Base-by-base conservation (phyloP, 2,888 invertebrate species). In the Cosmopolites sordidus region DNA sequence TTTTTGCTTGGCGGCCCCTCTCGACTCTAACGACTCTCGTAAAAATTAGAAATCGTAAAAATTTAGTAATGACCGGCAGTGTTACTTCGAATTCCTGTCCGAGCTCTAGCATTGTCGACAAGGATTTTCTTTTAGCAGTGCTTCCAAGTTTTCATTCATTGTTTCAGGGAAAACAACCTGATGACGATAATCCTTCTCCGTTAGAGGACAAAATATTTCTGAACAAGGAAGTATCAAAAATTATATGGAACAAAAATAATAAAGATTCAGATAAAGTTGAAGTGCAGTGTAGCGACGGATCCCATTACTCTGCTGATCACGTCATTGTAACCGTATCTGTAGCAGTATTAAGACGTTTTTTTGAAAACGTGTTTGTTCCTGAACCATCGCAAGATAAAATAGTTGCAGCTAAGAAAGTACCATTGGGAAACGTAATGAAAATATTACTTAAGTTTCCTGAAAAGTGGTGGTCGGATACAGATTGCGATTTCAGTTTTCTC, bases 291-390 rank as follows among this genome's bases (percentile, higher is more conserved):
- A 66, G 67, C 15, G 82, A 83, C 64, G 83, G 81, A 0, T 64
- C 74, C 1, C 59, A 62, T 0, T 83, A 78, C 58, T 67, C 63
- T 16, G 83, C 84, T 0, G 80, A 82, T 60, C 82, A 82, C 62
- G 83, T 84, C 1, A 80, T 89, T 18, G 73, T 86, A 0, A 88
- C 89, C 0, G 75, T 81, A 0, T 84, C 88, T 0, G 67, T 89
- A 0, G 89, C 87, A 0, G 84, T 84, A 0, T 70, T 89, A 12
- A 87, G 87, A 65, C 72, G 77, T 49, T 30, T 17, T 37, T 70
- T 79, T 51, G 58, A 70, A 6, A 68, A 67, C 0, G 56, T 84
- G 17, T 86, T 86, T 63, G 63, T 69, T 2, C 85, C 86, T 0
- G 60, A 71, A 1, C 67, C 86, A 30, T 79, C 83, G 0, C 51